phyloP scores from a whole-genome alignment of 2,797 vertebrate species.

The Trematomus bernacchii region DNA sequence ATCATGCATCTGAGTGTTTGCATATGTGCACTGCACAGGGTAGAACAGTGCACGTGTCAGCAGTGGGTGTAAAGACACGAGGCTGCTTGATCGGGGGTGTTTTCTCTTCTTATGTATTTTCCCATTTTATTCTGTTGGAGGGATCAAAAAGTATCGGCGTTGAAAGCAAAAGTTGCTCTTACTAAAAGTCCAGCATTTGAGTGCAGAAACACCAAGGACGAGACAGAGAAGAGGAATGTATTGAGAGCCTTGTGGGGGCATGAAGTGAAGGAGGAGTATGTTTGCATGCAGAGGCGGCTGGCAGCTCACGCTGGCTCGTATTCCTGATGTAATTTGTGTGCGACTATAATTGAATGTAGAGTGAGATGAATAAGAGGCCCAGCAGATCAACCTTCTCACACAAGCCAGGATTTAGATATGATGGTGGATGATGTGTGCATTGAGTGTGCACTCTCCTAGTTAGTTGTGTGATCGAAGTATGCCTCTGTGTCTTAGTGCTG shows the following conservation, averaged over 20 bases:
- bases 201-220: conserved; percentile 51
- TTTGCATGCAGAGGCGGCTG: conserved; percentile 67
- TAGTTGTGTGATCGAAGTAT: conserved; percentile 51
- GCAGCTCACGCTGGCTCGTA: conserved; percentile 73
- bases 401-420: conserved; percentile 65
- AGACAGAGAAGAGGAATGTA: conserved; percentile 44
- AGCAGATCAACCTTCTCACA: conserved; percentile 74
- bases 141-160: conserved; percentile 53
- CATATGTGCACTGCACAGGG: conserved; percentile 12
- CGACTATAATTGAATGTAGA: conserved; percentile 81
- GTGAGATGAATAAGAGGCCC: conserved; percentile 75
- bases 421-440: conserved; percentile 38
- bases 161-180: conserved; percentile 43
- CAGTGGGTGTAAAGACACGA: conserved; percentile 59
- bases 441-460: conserved; percentile 53
- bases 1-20: background rate
- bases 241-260: conserved; percentile 56
- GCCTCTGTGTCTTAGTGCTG: conserved; percentile 25
- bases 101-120: conserved; percentile 51
- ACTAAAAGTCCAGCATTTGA: conserved; percentile 48
- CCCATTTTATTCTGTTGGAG: conserved; percentile 35
- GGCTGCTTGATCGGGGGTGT: conserved; percentile 46
- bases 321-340: conserved; percentile 78
- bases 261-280: conserved; percentile 62
- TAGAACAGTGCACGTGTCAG: conserved; percentile 52